These are phyloP conservation scores for Caretta caretta DNA, from an alignment of 2,113 vertebrate species.

Conservation along the genomic window DNA sequence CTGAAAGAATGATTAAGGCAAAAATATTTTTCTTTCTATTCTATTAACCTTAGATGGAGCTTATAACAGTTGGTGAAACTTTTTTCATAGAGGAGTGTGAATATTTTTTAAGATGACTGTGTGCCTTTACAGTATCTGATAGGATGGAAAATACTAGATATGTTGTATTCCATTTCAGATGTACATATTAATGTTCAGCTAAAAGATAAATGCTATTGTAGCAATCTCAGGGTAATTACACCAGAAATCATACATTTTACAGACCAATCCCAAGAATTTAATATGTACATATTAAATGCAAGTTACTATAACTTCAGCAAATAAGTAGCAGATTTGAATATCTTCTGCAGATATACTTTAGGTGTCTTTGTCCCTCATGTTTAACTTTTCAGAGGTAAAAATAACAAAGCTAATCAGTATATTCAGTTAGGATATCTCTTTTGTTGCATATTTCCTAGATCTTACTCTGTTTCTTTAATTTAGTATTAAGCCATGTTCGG, in stretches of 20 bases:
- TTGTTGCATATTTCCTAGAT: rapidly evolving
- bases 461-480: background rate
- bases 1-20: background rate
- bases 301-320: background rate
- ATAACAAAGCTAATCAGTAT: background rate
- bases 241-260: background rate
- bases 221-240: background rate
- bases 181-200: background rate
- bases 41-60: background rate
- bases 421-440: background rate
- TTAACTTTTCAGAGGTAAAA: background rate
- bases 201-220: background rate
- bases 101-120: background rate
- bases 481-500: background rate
- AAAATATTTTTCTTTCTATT: background rate
- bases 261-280: background rate
- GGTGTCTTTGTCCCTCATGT: rapidly evolving
- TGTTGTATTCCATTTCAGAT: background rate
- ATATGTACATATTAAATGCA: background rate
- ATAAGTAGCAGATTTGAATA: background rate
- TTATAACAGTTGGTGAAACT: background rate
- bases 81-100: background rate
- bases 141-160: background rate
- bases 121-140: background rate
- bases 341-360: background rate